Conservation (phyloP, 2,797 vertebrate genomes). For the Anas georgica region DNA sequence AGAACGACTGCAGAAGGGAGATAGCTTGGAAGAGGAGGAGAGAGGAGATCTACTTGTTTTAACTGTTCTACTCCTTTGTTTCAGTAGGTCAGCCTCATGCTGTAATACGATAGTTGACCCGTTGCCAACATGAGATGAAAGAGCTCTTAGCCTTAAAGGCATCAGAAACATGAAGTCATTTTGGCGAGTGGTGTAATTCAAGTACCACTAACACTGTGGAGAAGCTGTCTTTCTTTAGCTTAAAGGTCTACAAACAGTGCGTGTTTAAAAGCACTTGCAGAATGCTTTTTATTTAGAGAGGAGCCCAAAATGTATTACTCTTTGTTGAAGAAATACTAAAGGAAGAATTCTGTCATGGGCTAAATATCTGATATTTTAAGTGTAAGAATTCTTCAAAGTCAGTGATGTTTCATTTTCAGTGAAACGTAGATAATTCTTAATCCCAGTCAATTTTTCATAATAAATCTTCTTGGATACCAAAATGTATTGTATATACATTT, state of each 20-base stretch:
- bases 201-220: background rate
- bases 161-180: background rate
- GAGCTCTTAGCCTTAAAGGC: background rate
- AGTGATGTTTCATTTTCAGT: background rate
- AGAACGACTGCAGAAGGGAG: background rate
- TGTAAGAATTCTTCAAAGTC: background rate
- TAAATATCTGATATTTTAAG: background rate
- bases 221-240: background rate
- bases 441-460: background rate
- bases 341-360: background rate
- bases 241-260: background rate
- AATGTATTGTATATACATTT: background rate
- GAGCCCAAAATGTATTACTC: background rate
- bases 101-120: background rate
- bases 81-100: background rate
- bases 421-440: background rate
- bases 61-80: background rate
- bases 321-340: background rate
- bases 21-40: background rate
- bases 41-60: background rate
- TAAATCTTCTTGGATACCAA: background rate
- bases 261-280: background rate
- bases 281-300: background rate
- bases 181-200: background rate
- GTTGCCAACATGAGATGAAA: background rate